phyloP scores from a whole-genome alignment of 2,888 invertebrate species.

The Drosophila ustulata region DNA sequence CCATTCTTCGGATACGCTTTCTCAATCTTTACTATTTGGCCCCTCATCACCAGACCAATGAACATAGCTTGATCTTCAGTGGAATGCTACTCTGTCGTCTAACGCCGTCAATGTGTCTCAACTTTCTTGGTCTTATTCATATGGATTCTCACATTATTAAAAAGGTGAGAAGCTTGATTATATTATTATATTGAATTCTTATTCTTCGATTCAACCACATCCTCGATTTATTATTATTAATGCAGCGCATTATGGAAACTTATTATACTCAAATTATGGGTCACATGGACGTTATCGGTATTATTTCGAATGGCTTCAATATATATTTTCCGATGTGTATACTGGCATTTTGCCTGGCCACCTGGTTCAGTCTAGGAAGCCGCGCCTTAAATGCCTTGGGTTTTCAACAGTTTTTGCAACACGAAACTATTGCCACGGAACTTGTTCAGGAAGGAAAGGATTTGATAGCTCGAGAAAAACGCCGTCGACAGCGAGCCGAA shows the following conservation, averaged over 20 bases:
- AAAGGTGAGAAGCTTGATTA: constrained; percentile 75
- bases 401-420: constrained; percentile 98
- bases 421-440: constrained; percentile 96
- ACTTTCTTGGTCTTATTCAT: constrained; percentile 98
- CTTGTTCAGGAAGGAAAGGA: constrained; percentile 97
- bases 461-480: constrained; percentile 94
- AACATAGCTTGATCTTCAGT: constrained; percentile 98
- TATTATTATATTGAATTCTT: background rate
- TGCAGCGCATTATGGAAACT: constrained; percentile 91
- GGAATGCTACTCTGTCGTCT: constrained; percentile 99
- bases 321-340: constrained; percentile 99
- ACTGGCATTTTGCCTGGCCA: constrained; percentile 95
- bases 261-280: constrained; percentile 99
- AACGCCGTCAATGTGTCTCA: constrained; percentile 99
- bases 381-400: constrained; percentile 95
- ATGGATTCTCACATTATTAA: constrained; percentile 98
- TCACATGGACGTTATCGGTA: constrained; percentile 98
- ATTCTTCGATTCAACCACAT: background rate
- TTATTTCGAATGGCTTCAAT: constrained; percentile 99
- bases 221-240: background rate
- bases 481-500: constrained; percentile 92
- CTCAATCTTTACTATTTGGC: constrained; percentile 98
- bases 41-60: constrained; percentile 98
- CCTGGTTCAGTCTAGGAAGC: constrained; percentile 97
- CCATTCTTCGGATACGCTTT: constrained; percentile 97